Base-by-base conservation (phyloP, 2,888 invertebrate species). In the Lasioglossum malachurum region DNA sequence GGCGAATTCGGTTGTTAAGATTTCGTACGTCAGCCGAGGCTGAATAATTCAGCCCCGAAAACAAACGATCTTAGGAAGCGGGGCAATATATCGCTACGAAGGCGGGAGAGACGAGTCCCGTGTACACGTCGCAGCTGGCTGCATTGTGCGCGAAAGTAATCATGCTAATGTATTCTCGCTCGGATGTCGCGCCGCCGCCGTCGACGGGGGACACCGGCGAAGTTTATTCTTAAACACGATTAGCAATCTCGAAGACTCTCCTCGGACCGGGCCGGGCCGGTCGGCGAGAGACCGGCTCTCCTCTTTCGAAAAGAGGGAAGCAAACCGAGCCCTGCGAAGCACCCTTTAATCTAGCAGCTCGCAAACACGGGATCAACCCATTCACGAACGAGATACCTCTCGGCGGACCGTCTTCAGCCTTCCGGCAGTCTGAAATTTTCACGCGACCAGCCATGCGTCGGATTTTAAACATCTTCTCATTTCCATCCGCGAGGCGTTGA, bases 191-290 rank as follows among this genome's bases (percentile, higher is more conserved):
- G 78, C 84, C 84, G 73, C 38, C 49, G 46, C 1, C 46, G 46
- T 16, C 84, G 74, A 44, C 64, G 49, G 77, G 71, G 79, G 77
- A 82, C 83, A 80, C 86, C 87, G 80, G 86, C 85, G 31, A 90
- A 91, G 89, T 91, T 91, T 91, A 91, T 91, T 91, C 91, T 91
- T 91, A 91, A 91, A 91, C 91, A 84, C 91, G 91, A 91, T 91
- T 91, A 91, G 86, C 91, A 82, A 88, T 90, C 89, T 83, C 88
- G 82, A 82, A 83, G 87, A 81, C 87, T 67, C 31, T 44, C 69
- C 44, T 31, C 35, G 57, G 44, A 74, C 46, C 46, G 46, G 73
- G 27, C 16, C 16, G 44, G 81, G 75, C 75, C 38, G 75, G 23
- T 3, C 57, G n/a, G 10, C 57, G 49, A 19, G 53, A 23, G 10